phyloP scores from a whole-genome alignment of 2,113 vertebrate species.

The Silurus meridionalis region DNA sequence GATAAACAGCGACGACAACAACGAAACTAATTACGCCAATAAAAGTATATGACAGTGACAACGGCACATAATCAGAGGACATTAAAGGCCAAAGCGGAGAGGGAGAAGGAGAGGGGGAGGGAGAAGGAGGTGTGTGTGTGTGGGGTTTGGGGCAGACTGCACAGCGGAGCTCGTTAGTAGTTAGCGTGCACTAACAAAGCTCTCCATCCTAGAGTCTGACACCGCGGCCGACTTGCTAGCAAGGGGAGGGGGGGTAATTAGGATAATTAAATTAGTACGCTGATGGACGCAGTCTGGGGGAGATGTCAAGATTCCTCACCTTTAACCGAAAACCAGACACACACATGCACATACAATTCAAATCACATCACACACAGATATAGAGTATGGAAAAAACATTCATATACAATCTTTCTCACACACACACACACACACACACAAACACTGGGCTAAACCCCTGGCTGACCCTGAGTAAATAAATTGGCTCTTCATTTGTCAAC shows the following conservation, averaged over 20 bases:
- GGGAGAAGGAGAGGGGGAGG: neutral
- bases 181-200: slow-evolving; percentile 54
- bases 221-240: slow-evolving; percentile 26
- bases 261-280: slow-evolving; percentile 76
- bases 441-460: slow-evolving; percentile 13
- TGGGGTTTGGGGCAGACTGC: neutral
- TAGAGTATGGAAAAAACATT: slow-evolving; percentile 9
- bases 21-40: slow-evolving; percentile 51
- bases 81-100: slow-evolving; percentile 30
- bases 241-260: slow-evolving; percentile 64
- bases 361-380: slow-evolving; percentile 10
- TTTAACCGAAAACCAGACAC: slow-evolving; percentile 29
- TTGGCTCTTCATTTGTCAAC: slow-evolving; percentile 46
- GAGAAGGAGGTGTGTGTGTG: neutral
- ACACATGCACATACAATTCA: slow-evolving; percentile 22
- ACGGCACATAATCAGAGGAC: slow-evolving; percentile 37
- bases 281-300: slow-evolving; percentile 71
- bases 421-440: slow-evolving; percentile 33
- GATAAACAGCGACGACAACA: slow-evolving; percentile 38
- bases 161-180: slow-evolving; percentile 44
- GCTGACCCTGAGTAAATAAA: slow-evolving; percentile 56
- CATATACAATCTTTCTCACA: neutral
- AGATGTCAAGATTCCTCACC: slow-evolving; percentile 64
- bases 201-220: slow-evolving; percentile 45
- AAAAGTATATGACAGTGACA: slow-evolving; percentile 49